phyloP scores from a whole-genome alignment of 2,113 vertebrate genomes.

The Camelus bactrianus region DNA sequence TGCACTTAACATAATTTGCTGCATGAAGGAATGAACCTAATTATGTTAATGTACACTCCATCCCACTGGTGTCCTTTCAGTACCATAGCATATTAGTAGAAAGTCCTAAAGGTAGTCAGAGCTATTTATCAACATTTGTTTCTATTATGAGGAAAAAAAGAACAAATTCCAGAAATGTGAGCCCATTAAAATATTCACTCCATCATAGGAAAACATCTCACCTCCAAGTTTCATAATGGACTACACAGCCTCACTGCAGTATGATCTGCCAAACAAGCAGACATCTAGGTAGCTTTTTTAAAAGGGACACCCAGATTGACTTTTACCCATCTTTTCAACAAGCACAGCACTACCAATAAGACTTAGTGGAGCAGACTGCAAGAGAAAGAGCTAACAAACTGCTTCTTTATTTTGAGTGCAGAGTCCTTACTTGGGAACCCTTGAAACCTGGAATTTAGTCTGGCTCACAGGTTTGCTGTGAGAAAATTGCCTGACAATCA shows the following conservation, averaged over 20 bases:
- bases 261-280: not conserved
- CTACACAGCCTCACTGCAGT: not conserved
- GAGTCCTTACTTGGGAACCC: not conserved
- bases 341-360: not conserved
- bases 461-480: not conserved
- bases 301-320: not conserved
- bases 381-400: not conserved
- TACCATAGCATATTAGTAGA: not conserved
- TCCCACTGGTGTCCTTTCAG: not conserved
- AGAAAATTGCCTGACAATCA: conserved; percentile 51
- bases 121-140: not conserved
- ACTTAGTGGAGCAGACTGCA: not conserved
- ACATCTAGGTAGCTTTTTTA: not conserved
- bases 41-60: not conserved
- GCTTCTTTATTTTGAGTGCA: not conserved
- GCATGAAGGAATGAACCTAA: not conserved
- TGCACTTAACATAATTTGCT: not conserved
- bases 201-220: not conserved
- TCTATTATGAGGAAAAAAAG: not conserved
- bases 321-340: not conserved
- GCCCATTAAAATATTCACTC: not conserved
- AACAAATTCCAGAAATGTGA: not conserved
- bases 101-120: not conserved
- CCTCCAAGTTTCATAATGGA: not conserved
- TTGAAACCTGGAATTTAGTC: conserved; percentile 21